Evolutionary conservation across 2,888 invertebrate species (phyloP), one percentile per base, ranked within the genome.

Genomic region (Dascillus cervinus): DNA sequence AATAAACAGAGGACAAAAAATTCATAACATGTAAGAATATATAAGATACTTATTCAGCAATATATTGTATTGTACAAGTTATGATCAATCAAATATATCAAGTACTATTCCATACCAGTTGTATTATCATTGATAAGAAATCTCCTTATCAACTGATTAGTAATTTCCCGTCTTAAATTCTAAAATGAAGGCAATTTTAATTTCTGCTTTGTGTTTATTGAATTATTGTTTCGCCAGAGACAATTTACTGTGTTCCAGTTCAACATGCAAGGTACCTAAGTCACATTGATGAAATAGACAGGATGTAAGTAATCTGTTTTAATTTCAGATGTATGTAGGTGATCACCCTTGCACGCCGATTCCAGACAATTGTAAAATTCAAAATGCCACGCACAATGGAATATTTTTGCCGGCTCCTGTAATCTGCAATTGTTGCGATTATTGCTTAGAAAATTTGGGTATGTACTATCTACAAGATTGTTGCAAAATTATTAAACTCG

Each of bases 341-440:
- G 17, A 17, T 6, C 4, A 17, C 17, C 5, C 4, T 17, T 50
- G 53, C 22, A 22, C 26, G 11, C 27, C 24, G 0, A 39, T 72
- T 1, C 56, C 68, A 0, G 49, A 48, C 0, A 63, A 70, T 13
- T 77, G 77, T 48, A 29, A 49, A 8, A 64, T 66, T 40, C 73
- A 73, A 59, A 77, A 77, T 47, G 62, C 65, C 0, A 76, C 77
- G 0, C 68, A 72, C 47, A 63, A 62, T 17, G 79, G 78, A 0
- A 34, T 73, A 15, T 59, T 57, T 44, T 52, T 79, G 39, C 70
- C 67, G 0, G 75, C 73, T 1, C 72, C 75, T 0, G 73, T 72
- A 1, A 52, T 67, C 0, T 80, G 80, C 55, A 78, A 76, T 52
- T 80, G 80, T 52, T 79, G 79, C 41, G 60, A 72, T 1, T 74